phyloP scores from a whole-genome alignment of 2,797 vertebrate genomes.

The Acrocephalus scirpaceus region DNA sequence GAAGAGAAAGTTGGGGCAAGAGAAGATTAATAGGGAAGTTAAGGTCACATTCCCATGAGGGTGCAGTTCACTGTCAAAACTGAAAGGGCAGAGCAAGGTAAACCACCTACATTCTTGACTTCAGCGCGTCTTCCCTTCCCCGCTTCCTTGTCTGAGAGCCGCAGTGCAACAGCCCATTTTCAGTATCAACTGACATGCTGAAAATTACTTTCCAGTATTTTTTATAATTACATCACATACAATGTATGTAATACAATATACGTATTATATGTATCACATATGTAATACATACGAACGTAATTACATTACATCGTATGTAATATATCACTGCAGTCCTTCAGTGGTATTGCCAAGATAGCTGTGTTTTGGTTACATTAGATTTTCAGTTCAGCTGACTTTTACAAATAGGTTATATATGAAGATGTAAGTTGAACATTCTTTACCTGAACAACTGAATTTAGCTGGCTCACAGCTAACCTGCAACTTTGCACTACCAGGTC shows the following conservation, averaged over 20 bases:
- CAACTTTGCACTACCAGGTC: not conserved
- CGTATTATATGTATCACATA: too few species aligned
- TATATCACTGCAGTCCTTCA: not conserved
- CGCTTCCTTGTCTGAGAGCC: not conserved
- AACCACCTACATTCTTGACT: not conserved
- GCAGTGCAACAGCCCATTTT: not conserved
- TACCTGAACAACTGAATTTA: not conserved
- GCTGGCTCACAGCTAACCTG: not conserved
- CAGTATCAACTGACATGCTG: not conserved
- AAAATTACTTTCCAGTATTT: not conserved
- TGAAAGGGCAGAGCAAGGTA: not conserved
- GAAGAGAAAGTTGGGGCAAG: not conserved
- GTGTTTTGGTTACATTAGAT: not conserved
- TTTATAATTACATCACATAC: not conserved
- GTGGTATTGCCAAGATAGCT: not conserved
- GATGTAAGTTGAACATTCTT: not conserved
- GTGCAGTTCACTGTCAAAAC: not conserved
- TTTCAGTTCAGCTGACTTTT: not conserved
- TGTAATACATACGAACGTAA: not conserved
- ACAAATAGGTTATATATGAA: not conserved
- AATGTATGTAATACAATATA: not conserved
- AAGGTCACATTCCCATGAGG: not conserved
- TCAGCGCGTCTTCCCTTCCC: not conserved
- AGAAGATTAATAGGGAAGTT: not conserved
- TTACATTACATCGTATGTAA: rapidly evolving